These are phyloP conservation scores for Micronisus gabar DNA, from an alignment of 2,113 vertebrate species.

Conservation along the genomic window DNA sequence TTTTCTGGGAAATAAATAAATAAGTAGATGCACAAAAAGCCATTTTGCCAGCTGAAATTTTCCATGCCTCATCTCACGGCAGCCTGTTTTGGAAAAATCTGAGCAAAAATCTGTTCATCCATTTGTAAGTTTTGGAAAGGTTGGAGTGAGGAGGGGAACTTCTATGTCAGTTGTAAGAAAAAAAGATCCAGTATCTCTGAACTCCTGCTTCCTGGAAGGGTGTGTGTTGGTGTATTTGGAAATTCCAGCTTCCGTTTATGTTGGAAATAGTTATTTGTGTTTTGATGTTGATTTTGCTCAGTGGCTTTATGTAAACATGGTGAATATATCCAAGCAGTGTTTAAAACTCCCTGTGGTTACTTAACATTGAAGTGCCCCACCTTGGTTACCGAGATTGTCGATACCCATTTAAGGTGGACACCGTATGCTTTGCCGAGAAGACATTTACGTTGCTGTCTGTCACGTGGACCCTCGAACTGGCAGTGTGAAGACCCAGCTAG, in stretches of 20 bases:
- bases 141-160: not conserved
- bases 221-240: not conserved
- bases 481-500: not conserved
- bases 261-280: not conserved
- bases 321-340: not conserved
- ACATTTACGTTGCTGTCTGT: not conserved
- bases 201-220: not conserved
- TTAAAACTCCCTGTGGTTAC: not conserved
- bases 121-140: slow-evolving; percentile 49
- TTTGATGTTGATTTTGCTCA: not conserved
- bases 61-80: slow-evolving; percentile 29
- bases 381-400: not conserved
- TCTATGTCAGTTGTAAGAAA: not conserved
- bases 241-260: not conserved
- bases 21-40: slow-evolving; percentile 16
- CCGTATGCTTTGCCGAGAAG: not conserved
- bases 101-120: slow-evolving; percentile 56
- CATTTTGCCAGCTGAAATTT: slow-evolving; percentile 43
- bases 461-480: not conserved
- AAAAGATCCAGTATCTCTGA: not conserved
- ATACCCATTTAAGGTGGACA: not conserved
- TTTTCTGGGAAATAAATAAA: slow-evolving; percentile 17
- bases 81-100: slow-evolving; percentile 58
- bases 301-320: not conserved
- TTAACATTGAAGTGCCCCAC: not conserved